Evolutionary conservation across 2,113 vertebrate species (phyloP), one percentile per base, ranked within the genome.

Genomic region (Ia io): DNA sequence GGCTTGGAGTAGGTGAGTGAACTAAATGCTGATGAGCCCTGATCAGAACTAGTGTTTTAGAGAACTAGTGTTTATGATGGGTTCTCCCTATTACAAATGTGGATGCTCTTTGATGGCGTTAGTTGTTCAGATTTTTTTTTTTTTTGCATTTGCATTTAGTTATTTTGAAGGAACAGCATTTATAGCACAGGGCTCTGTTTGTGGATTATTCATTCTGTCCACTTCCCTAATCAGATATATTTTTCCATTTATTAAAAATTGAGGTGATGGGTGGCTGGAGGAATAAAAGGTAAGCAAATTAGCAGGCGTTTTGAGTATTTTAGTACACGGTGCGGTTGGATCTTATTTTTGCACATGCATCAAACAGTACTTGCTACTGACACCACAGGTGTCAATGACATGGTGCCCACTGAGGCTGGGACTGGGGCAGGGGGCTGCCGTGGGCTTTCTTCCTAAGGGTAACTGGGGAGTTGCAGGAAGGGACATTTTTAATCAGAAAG

Each of bases 271-370:
- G 37, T 53, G n/a, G 22, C 32, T 49, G 30, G 90, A 70, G 56
- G 90, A 14, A 59, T 18, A 13, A 28, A 84, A 76, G 63, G 69
- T 49, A 63, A 28, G 40, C 88, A 89, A 91, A 93, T 74, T 7
- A 9, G 28, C 22, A 17, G 77, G 47, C 37, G 6, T 9, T 74
- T 76, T 37, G 70, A 73, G 35, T n/a, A 82, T 35, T 51, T 25
- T 44, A 32, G 9, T n/a, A 23, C 23, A 3, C 0, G 0, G 9
- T 6, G 8, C 2, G 2, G 44, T 13, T 12, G 44, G 80, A 35
- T 88, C 23, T 44, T 35, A 37, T 2, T 88, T 88, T 84, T 91
- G 51, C 61, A 80, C 74, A 67, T 80, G 74, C 42, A 4, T 40
- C 20, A 63, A 53, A 28, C 82, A 35, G 30, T 40, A 9, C 44